Base-by-base conservation (phyloP, 2,113 vertebrate species). In the Amblyornis subalaris region DNA sequence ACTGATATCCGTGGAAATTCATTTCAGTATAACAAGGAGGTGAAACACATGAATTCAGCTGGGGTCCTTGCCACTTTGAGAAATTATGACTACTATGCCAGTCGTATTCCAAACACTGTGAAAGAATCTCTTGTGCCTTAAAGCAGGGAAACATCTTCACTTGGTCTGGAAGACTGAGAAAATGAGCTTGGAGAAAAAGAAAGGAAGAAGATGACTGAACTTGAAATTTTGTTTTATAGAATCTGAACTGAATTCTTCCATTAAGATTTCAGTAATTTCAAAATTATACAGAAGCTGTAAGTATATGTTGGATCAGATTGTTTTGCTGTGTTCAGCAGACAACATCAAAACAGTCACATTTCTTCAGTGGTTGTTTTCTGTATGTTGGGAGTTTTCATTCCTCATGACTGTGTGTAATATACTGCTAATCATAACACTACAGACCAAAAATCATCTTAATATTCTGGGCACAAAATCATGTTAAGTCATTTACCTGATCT, bases 21-120 rank as follows among this genome's bases (percentile, higher is more conserved):
- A 17, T 99, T 99, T 90, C 69, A 97, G 53, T 99, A 99, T 48
- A 94, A 99, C 40, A 99, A 99, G 58, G 97, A 98, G 5, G 99
- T 99, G 57, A 99, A 99, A 91, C 99, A 99, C 95, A 99, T 99
- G 98, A 99, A 99, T 95, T 99, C 99, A 2, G 98, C 98, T 0
- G 99, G 99, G 2, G 99, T 99, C 71, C 98, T 99, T 42, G 99
- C 99, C 13, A 95, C 99, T 2, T 97, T 99, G 70, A 98, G 96
- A 50, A 98, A 99, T 96, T 98, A 98, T 15, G 98, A 99, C 74
- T 99, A 99, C 97, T 99, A 99, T 36, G 86, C 98, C 64, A 98
- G 98, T 95, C 98, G 98, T 90, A 98, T 99, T 26, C 99, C 99
- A 11, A 98, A 98, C 79, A 97, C 97, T 0, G 98, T 99, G 84